Conservation (phyloP, 2,113 vertebrate species). For the Cephalopterus ornatus region DNA sequence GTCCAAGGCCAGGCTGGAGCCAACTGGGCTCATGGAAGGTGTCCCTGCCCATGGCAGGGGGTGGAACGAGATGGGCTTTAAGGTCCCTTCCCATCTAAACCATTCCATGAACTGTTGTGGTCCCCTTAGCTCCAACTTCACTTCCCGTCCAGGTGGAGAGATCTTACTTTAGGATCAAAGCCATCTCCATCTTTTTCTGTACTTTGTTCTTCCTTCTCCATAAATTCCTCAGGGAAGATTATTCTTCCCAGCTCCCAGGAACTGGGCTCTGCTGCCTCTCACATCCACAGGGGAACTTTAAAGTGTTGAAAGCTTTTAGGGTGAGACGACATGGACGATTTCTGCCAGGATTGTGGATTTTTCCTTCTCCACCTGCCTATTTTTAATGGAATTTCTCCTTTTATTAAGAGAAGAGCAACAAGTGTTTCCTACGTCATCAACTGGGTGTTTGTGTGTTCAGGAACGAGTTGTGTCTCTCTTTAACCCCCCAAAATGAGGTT, state of each 20-base stretch:
- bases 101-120: neutral
- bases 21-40: neutral
- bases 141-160: too few species aligned
- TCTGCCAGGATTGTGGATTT: neutral
- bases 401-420: neutral
- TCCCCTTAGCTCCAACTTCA: neutral
- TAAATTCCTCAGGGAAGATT: neutral
- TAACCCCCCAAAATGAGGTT: neutral
- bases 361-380: neutral
- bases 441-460: neutral
- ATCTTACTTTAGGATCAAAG: neutral
- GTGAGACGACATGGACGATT: rapidly evolving
- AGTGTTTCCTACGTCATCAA: neutral
- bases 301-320: neutral
- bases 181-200: neutral
- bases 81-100: neutral
- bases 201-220: neutral
- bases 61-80: neutral
- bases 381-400: neutral
- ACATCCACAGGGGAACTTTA: rapidly evolving
- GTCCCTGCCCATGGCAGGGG: neutral
- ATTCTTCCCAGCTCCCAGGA: rapidly evolving
- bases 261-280: neutral
- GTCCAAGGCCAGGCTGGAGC: neutral
- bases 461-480: neutral